These are phyloP conservation scores for Scomber colias DNA, from an alignment of 2,113 vertebrate species.

Conservation along the genomic window DNA sequence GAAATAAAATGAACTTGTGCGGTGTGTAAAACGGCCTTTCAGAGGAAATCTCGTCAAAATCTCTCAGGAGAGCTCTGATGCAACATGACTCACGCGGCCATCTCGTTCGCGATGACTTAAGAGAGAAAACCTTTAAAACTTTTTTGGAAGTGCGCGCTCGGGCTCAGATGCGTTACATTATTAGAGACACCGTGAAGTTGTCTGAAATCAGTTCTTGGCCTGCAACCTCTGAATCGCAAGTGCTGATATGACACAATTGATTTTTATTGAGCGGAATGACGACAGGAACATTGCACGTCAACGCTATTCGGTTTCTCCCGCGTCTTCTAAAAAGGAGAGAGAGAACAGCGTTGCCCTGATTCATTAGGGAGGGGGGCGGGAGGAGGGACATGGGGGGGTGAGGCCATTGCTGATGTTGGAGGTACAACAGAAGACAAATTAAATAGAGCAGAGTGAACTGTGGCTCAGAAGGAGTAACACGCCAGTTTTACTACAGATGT, in stretches of 20 bases:
- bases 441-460: not conserved
- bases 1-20: not conserved
- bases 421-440: not conserved
- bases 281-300: not conserved
- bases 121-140: constrained; percentile 15
- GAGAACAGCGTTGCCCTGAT: not conserved
- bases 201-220: not conserved
- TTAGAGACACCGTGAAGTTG: not conserved
- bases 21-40: not conserved
- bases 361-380: not conserved
- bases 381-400: no score
- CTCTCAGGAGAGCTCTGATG: constrained; percentile 3
- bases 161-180: constrained; percentile 30
- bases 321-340: not conserved
- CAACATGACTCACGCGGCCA: constrained; percentile 4
- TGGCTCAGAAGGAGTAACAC: not conserved
- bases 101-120: not conserved
- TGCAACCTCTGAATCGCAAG: not conserved
- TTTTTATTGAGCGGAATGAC: not conserved
- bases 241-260: constrained; percentile 6
- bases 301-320: not conserved
- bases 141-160: not conserved
- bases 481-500: not conserved
- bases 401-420: not conserved
- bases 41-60: constrained; percentile 2